Conservation (phyloP, 1,140 invertebrate genomes). For the Oedothorax gibbosus region DNA sequence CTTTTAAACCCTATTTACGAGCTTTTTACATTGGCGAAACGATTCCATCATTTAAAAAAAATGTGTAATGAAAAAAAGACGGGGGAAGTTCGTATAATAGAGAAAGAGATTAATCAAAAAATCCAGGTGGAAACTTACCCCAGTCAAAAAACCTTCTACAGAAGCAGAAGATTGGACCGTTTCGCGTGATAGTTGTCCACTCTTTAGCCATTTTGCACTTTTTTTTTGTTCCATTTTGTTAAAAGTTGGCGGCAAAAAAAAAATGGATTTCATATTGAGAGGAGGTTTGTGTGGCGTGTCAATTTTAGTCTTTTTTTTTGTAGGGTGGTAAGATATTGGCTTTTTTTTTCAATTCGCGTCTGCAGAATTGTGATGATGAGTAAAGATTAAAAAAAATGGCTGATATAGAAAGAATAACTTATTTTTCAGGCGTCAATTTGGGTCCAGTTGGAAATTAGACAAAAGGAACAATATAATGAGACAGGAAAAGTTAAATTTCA, state of each 20-base stretch:
- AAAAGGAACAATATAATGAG: no score
- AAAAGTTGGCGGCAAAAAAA: not conserved
- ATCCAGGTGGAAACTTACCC: conserved; percentile 17
- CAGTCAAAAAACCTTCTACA: not conserved
- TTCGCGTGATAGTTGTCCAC: not conserved
- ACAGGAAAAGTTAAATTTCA: no score
- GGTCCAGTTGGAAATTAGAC: no score
- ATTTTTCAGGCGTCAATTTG: no score
- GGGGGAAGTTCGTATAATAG: not conserved
- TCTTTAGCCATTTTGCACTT: not conserved
- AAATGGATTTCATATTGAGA: no score
- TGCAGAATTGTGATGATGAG: no score
- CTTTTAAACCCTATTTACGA: conserved; percentile 8
- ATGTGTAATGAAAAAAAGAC: not conserved
- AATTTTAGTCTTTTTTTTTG: no score
- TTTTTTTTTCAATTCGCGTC: no score
- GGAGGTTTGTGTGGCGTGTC: no score
- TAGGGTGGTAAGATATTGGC: no score
- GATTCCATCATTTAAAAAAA: not conserved
- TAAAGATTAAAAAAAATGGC: no score
- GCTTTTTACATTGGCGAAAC: not conserved
- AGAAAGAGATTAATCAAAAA: conserved; percentile 16
- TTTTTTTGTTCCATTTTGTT: not conserved
- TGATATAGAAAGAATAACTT: no score
- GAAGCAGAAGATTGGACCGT: not conserved